These are phyloP conservation scores for Halichoeres trimaculatus DNA, from an alignment of 2,113 vertebrate genomes.

Conservation along the genomic window DNA sequence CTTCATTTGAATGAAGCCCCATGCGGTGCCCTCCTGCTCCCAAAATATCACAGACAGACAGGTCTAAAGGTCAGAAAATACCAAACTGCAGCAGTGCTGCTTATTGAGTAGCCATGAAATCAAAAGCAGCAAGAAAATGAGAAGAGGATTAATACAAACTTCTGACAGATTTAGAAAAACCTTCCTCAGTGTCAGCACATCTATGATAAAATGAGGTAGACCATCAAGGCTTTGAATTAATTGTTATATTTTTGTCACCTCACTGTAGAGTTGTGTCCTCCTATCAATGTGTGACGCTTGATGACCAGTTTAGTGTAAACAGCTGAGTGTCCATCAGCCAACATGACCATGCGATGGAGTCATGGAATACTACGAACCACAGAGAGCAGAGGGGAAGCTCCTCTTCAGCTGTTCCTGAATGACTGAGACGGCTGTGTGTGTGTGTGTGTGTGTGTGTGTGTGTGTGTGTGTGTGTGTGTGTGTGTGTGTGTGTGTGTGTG, in stretches of 20 bases:
- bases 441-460: neutral
- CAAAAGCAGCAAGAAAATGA: neutral
- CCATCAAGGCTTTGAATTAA: neutral
- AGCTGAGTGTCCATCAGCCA: conserved; percentile 1
- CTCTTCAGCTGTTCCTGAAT: conserved; percentile 26
- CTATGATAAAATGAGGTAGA: neutral
- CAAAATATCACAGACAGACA: neutral
- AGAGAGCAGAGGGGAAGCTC: conserved; percentile 1
- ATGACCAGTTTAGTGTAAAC: neutral
- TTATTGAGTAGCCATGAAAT: neutral
- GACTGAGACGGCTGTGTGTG: conserved; percentile 4
- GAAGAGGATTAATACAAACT: neutral
- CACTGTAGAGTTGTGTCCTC: neutral
- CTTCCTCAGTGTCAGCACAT: neutral
- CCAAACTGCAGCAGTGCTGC: neutral
- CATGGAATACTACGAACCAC: neutral
- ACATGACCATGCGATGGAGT: neutral
- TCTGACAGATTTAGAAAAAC: neutral
- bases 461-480: neutral
- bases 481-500: neutral
- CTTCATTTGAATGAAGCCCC: neutral
- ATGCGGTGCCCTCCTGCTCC: neutral
- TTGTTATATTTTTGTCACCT: neutral
- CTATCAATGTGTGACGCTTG: neutral
- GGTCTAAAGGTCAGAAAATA: neutral